Percentiles rank a stretch among this genome's conserved stretches.
These are phyloP conservation scores for Benthosema pterotum DNA, from an alignment of 2,797 vertebrate species.

Conservation along the genomic window DNA sequence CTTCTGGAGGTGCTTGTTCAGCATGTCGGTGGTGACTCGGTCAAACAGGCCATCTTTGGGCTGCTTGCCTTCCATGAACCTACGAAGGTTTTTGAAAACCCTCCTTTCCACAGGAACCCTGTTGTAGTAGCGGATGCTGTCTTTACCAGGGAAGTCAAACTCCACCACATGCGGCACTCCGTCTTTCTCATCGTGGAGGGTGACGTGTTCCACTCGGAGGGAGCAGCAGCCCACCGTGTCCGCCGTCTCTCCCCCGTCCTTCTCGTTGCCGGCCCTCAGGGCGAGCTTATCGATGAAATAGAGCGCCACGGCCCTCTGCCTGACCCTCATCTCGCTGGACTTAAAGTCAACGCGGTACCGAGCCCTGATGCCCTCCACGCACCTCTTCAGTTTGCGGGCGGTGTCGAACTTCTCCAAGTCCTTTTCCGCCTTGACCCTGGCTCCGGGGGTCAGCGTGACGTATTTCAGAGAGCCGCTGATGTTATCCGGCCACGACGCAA, in stretches of 20 bases:
- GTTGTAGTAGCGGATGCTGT: too few species aligned
- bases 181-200: too few species aligned
- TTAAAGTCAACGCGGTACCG: slow-evolving; percentile 73
- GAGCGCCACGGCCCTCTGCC: slow-evolving; percentile 80
- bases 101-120: slow-evolving; percentile 24
- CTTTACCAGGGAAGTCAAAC: too few species aligned
- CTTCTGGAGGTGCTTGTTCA: slow-evolving; percentile 77
- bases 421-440: slow-evolving; percentile 77
- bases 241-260: too few species aligned
- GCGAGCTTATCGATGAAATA: too few species aligned
- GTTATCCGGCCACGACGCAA: slow-evolving; percentile 82
- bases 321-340: slow-evolving; percentile 74
- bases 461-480: too few species aligned
- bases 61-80: slow-evolving; percentile 66
- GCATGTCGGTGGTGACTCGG: too few species aligned
- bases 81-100: slow-evolving; percentile 81
- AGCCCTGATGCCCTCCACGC: slow-evolving; percentile 73
- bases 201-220: too few species aligned
- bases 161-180: too few species aligned
- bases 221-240: too few species aligned
- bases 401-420: slow-evolving; percentile 84
- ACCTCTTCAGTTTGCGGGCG: slow-evolving; percentile 72
- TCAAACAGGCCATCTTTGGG: slow-evolving; percentile 77
- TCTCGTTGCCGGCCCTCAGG: too few species aligned
- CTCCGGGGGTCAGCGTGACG: slow-evolving; percentile 85